phyloP scores from a whole-genome alignment of 2,113 vertebrate species.

The Colaptes auratus region DNA sequence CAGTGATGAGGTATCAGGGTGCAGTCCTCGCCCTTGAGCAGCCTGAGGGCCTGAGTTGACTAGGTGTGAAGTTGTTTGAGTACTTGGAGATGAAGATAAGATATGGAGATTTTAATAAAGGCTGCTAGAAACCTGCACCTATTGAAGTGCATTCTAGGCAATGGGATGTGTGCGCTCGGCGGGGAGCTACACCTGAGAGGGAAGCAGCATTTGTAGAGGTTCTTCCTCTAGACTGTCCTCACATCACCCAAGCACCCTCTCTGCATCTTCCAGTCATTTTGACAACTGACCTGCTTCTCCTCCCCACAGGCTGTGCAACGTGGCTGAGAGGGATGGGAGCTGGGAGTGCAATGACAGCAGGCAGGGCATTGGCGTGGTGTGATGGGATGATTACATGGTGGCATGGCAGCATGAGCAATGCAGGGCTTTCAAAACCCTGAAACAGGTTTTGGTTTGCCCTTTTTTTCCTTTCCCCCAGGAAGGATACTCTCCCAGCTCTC shows the following conservation, averaged over 20 bases:
- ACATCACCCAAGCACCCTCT: not conserved
- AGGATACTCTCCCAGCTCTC: not conserved
- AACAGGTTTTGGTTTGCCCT: not conserved
- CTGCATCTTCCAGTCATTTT: not conserved
- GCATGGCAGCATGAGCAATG: not conserved
- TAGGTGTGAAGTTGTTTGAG: slow-evolving; percentile 55
- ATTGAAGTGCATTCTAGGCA: slow-evolving; percentile 44
- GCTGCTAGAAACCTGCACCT: not conserved
- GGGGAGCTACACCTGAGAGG: not conserved
- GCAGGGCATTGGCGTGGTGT: accelerated
- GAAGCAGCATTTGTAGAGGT: not conserved
- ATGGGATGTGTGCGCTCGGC: not conserved
- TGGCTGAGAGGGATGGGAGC: not conserved
- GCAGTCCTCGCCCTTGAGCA: slow-evolving; percentile 26
- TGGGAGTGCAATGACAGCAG: not conserved
- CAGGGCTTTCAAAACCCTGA: not conserved
- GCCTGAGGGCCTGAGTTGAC: slow-evolving; percentile 48
- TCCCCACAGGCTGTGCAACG: not conserved
- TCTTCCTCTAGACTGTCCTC: not conserved
- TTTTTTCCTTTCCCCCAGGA: too few species aligned
- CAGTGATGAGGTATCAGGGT: slow-evolving; percentile 27
- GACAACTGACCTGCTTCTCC: not conserved
- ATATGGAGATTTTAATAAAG: not conserved
- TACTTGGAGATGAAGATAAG: slow-evolving; percentile 57
- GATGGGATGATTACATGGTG: not conserved